Evolutionary conservation across 2,113 vertebrate species (phyloP).

Genomic region (Promerops cafer): DNA sequence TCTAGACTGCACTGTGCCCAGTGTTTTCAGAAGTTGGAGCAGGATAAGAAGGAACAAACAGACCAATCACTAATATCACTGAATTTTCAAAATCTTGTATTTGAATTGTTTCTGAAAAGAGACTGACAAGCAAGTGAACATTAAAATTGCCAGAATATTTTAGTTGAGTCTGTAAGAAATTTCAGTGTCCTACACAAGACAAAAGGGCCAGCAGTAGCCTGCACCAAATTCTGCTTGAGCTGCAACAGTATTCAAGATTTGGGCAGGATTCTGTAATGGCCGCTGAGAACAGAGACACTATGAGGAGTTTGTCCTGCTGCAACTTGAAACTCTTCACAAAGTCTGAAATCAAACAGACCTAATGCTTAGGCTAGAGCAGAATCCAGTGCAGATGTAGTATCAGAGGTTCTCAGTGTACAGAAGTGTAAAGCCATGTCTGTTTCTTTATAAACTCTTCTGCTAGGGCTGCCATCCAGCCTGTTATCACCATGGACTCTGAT

Average conservation of each 20-base stretch:
- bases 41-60: neutral
- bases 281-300: neutral
- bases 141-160: neutral
- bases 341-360: neutral
- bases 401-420: neutral
- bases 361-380: neutral
- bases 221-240: neutral
- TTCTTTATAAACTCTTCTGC: neutral
- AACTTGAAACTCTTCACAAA: neutral
- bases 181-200: neutral
- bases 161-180: neutral
- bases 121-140: neutral
- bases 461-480: neutral
- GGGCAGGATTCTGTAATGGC: neutral
- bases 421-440: neutral
- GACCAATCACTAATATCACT: neutral
- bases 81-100: neutral
- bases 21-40: neutral
- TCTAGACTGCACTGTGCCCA: neutral
- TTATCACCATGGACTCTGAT: neutral
- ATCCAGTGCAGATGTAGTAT: neutral
- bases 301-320: neutral
- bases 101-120: neutral
- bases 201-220: neutral
- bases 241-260: neutral